Percentiles rank a stretch among this genome's conserved stretches.
Conservation (phyloP, 1,140 invertebrate species). For the Oedothorax gibbosus region DNA sequence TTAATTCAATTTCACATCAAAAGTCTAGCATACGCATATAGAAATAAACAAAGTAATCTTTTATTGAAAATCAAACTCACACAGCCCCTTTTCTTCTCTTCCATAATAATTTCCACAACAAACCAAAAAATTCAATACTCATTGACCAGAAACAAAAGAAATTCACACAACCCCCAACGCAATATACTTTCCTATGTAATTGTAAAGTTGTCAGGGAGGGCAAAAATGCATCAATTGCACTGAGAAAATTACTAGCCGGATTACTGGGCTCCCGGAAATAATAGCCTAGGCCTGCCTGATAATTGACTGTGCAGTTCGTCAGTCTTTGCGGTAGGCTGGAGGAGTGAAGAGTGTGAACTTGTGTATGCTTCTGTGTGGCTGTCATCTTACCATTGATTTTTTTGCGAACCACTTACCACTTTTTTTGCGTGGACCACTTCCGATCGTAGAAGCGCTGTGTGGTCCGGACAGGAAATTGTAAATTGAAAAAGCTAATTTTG, state of each 20-base stretch:
- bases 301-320: conserved; percentile 38
- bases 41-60: too few relatives aligned
- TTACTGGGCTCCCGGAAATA: conserved; percentile 44
- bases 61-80: too few relatives aligned
- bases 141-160: too few relatives aligned
- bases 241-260: conserved; percentile 40
- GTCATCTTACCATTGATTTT: conserved; percentile 20
- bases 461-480: neutral
- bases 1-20: too few relatives aligned
- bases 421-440: conserved; percentile 13
- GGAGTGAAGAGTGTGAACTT: conserved; percentile 32
- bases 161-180: too few relatives aligned
- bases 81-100: too few relatives aligned
- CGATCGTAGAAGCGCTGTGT: neutral
- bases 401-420: neutral
- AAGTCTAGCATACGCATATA: too few relatives aligned
- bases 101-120: too few relatives aligned
- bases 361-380: neutral
- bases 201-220: too few relatives aligned
- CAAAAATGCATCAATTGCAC: neutral
- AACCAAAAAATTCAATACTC: too few relatives aligned
- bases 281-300: conserved; percentile 24
- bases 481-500: neutral
- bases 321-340: conserved; percentile 5
- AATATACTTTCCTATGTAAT: too few relatives aligned